Base-by-base conservation (phyloP, 2,113 vertebrate genomes). In the Sylvicapra grimmia region DNA sequence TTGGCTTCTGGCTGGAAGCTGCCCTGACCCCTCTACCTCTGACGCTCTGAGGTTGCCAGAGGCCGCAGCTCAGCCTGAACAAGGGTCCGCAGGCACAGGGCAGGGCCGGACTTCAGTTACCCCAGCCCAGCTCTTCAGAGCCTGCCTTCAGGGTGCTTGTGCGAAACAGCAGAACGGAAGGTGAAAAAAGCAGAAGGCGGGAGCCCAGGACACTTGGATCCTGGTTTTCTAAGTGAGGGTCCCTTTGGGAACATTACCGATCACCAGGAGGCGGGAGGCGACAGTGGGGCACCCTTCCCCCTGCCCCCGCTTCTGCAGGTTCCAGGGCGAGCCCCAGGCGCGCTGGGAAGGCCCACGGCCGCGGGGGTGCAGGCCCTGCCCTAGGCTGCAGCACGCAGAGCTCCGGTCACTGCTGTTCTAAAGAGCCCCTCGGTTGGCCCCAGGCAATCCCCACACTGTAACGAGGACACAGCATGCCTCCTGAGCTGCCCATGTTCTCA, bases 31-130 rank as follows among this genome's bases (percentile, higher is more conserved):
- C 59, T 91, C n/a, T 86, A 77, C 36, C 75, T 53, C 82, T 27
- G 25, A n/a, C 47, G 68, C 75, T 88, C 85, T 87, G 86, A 93
- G 91, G 82, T 44, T 6, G 47, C 10, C 72, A 89, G 51, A 85
- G 49, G 51, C 40, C 77, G 59, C 75, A 65, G 27, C 63, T 40
- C 49, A 29, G 88, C 85, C 88, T 40, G 56, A 87, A 82, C 2
- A 16, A 51, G 25, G 18, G 75, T 14, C 11, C 31, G 31, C 4
- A 31, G 72, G 63, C 33, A 19, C 18, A 11, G 63, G n/a, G 31
- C 1, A n/a, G 36, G 15, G 23, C 21, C 8, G 0, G 0, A 25
- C 8, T 29, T 65, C 47, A n/a, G 19, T 36, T 10, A 18, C 47
- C 21, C 31, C 29, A 44, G n/a, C 36, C 58, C 53, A 49, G 40